Conservation (phyloP, 2,888 invertebrate genomes). For the Gonocerus acuteangulatus region DNA sequence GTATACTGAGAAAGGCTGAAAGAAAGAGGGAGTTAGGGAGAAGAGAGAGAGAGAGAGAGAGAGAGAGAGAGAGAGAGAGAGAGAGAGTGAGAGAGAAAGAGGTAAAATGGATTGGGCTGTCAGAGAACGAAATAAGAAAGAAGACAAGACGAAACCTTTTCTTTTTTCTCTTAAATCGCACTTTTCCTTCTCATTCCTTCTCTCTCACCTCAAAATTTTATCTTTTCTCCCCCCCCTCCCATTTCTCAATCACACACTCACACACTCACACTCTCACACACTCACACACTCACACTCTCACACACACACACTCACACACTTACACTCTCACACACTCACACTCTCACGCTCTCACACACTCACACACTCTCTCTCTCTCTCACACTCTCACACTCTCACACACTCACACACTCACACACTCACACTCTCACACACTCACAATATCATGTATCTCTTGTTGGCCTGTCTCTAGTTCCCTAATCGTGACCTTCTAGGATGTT, state of each 20-base stretch:
- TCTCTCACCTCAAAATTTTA: neutral
- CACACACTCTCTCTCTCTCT: neutral
- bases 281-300: neutral
- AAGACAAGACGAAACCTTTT: neutral
- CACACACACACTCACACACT: neutral
- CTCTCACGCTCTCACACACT: neutral
- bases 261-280: neutral
- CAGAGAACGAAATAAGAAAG: neutral
- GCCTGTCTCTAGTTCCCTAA: too few relatives aligned
- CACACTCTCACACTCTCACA: conserved; percentile 1
- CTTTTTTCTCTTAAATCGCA: neutral
- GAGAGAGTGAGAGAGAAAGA: neutral
- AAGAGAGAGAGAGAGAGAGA: too few relatives aligned
- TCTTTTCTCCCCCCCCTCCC: too few relatives aligned
- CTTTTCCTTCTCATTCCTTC: neutral
- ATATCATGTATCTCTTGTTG: too few relatives aligned
- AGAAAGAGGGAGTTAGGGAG: too few relatives aligned
- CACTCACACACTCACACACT: neutral
- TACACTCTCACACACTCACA: neutral
- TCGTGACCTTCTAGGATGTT: too few relatives aligned
- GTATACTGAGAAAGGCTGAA: too few relatives aligned
- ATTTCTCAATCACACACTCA: neutral
- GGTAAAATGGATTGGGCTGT: neutral
- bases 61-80: conserved; percentile 1
- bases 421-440: neutral